Evolutionary conservation across 2,797 vertebrate genomes (phyloP).

Genomic region (Smutsia gigantea): DNA sequence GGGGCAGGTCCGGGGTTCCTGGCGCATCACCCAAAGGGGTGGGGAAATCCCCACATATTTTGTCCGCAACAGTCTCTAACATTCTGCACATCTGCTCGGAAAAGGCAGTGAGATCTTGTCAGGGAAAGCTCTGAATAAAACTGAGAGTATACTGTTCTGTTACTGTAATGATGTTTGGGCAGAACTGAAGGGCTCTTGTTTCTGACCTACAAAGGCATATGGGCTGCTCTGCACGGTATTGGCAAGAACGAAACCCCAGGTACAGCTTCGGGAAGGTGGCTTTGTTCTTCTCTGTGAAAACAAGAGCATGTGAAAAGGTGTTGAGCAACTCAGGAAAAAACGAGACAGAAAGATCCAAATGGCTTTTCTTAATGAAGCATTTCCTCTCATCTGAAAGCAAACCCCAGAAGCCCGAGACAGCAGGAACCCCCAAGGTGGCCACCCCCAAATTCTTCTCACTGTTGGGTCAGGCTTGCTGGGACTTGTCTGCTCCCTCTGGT

Average conservation of each 20-base stretch:
- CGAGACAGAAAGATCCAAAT: background rate
- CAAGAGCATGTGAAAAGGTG: background rate
- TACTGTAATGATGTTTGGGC: background rate
- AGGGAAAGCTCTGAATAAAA: background rate
- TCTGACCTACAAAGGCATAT: too few relatives aligned
- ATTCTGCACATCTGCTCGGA: background rate
- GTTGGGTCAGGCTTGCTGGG: background rate
- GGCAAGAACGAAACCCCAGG: background rate
- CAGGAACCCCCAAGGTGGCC: background rate
- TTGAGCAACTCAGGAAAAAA: background rate
- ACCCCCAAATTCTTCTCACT: background rate
- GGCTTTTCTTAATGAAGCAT: background rate
- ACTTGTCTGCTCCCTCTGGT: background rate
- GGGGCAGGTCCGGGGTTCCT: rapidly evolving
- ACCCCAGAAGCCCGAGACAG: background rate
- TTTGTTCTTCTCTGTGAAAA: background rate
- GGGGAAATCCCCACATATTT: background rate
- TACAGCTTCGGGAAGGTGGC: background rate
- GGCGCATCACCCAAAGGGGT: background rate
- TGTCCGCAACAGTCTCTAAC: background rate
- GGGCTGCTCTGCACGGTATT: background rate
- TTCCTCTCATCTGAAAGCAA: background rate
- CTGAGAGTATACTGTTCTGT: background rate
- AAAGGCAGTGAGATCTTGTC: background rate
- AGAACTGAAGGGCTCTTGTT: background rate